These are phyloP conservation scores for Rhea americana DNA, from an alignment of 2,113 vertebrate genomes.

Conservation along the genomic window DNA sequence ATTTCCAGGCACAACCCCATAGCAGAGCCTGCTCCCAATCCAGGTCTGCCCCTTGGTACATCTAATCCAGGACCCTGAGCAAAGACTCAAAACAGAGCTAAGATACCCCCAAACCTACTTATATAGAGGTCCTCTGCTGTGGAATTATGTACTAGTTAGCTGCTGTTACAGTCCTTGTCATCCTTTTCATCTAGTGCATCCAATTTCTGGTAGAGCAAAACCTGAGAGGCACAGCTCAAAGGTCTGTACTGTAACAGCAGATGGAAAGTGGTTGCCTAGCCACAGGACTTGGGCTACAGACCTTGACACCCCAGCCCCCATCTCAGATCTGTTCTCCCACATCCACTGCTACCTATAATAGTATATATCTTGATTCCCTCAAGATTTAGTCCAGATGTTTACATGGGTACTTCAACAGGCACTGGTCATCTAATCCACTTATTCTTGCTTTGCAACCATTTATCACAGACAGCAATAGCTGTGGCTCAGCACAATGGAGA, in stretches of 20 bases:
- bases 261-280: neutral
- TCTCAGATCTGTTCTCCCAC: neutral
- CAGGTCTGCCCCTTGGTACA: neutral
- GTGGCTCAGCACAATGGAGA: neutral
- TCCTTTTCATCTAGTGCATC: neutral
- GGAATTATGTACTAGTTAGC: too few species aligned
- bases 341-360: neutral
- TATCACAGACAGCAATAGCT: fast-evolving
- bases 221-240: neutral
- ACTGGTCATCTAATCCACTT: neutral
- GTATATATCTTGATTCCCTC: neutral
- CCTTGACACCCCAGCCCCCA: neutral
- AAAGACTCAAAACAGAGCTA: neutral
- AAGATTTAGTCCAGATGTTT: neutral
- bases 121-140: neutral
- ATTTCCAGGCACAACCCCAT: neutral
- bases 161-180: neutral
- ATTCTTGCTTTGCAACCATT: neutral
- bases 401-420: neutral
- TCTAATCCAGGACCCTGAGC: neutral
- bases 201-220: neutral
- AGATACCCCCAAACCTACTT: neutral
- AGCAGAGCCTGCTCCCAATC: neutral
- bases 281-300: neutral
- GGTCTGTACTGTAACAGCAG: neutral